Base-by-base conservation (phyloP, 2,888 invertebrate genomes). In the Eustalomyia histrio region DNA sequence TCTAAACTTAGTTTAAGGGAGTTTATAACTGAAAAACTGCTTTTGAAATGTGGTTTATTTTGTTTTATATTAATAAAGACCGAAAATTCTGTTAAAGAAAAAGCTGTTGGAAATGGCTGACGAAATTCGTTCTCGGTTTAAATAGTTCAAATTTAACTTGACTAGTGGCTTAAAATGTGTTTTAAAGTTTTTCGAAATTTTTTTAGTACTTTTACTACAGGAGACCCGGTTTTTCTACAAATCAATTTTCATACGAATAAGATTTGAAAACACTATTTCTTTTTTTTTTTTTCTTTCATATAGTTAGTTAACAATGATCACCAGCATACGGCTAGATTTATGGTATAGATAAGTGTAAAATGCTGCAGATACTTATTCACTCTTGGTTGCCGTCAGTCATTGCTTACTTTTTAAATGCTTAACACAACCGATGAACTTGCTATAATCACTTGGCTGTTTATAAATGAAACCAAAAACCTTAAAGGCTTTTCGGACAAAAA, bases 351-450 rank as follows among this genome's bases (percentile, higher is more conserved):
- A 88, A 88, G 87, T 86, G 85, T 85, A 84, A 88, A 88, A 89
- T 87, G 87, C 87, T 88, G 88, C 88, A 87, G 88, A 88, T 87
- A 88, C 89, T 87, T 88, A 88, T 86, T 88, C 88, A 87, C 83
- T 83, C 83, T 80, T 60, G 53, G 67, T 63, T 75, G 74, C 76
- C 78, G 78, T 81, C 81, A 78, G 57, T 81, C 78, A 78, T 57
- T 55, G 81, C 69, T 65, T 68, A 58, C 64, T 58, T 67, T 60
- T 61, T 71, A 72, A 79, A 76, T 80, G 80, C 69, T 76, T 74
- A 76, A 61, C 81, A 78, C 81, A 74, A 78, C 65, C 76, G 78
- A 65, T 81, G 78, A 81, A 81, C 81, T 78, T 74, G 81, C 81
- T 67, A 75, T 71, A 78, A 81, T 78, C 76, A 81, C 67, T 81